Evolutionary conservation across 2,113 vertebrate species (phyloP).

Genomic region (Calyptomena viridis): DNA sequence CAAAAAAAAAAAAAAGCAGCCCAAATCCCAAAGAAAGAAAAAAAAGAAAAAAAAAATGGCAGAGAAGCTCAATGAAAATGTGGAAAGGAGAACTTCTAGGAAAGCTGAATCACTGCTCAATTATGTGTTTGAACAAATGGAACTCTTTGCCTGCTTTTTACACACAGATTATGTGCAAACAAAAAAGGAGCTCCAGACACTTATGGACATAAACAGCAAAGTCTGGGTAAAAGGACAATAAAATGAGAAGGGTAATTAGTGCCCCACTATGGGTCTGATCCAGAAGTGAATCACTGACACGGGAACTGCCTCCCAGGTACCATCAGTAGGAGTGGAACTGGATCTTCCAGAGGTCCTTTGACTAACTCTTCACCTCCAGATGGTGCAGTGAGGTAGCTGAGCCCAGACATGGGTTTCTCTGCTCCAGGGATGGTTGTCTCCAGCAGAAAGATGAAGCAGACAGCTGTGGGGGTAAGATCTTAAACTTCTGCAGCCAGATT

Average conservation of each 20-base stretch:
- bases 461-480: neutral
- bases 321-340: neutral
- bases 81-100: neutral
- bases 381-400: neutral
- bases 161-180: neutral
- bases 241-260: neutral
- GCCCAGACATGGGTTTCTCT: neutral
- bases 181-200: neutral
- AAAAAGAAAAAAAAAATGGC: neutral
- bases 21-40: neutral
- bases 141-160: neutral
- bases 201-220: neutral
- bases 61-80: neutral
- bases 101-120: neutral
- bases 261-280: neutral
- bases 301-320: neutral
- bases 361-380: neutral
- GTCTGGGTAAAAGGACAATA: neutral
- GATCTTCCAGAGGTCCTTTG: neutral
- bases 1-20: accelerated
- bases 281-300: neutral
- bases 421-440: neutral
- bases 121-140: neutral
- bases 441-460: neutral
- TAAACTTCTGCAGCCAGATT: neutral